Evolutionary conservation across 2,113 vertebrate species (phyloP).

Genomic region (Uropsilus gracilis): DNA sequence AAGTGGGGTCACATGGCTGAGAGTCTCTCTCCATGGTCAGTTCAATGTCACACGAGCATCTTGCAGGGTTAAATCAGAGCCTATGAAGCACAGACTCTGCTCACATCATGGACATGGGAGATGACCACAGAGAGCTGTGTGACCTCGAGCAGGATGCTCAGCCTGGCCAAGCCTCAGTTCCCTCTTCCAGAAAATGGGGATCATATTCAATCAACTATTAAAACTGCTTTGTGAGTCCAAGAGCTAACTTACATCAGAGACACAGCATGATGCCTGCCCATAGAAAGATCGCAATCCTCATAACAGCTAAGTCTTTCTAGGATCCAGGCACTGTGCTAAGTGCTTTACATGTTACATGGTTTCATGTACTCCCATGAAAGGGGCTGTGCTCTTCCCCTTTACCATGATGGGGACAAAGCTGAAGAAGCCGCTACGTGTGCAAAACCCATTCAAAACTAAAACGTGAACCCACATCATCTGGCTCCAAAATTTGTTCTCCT

Average conservation of each 20-base stretch:
- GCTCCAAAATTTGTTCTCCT: background rate
- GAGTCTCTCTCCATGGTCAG: background rate
- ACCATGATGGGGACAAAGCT: background rate
- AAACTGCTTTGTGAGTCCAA: background rate
- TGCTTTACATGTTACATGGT: fast-evolving
- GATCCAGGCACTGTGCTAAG: background rate
- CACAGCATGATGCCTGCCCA: too few relatives aligned
- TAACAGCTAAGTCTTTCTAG: background rate
- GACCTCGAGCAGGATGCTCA: background rate
- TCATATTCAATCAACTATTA: background rate
- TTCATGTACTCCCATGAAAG: background rate
- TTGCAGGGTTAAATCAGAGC: background rate
- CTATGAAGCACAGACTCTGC: background rate
- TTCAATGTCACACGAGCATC: fast-evolving
- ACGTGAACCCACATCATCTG: background rate
- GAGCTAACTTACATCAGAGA: background rate
- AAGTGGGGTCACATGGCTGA: too few relatives aligned
- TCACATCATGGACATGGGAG: fast-evolving
- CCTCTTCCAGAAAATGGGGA: background rate
- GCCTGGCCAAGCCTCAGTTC: background rate
- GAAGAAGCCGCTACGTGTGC: too few relatives aligned
- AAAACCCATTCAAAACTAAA: background rate
- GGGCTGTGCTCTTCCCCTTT: background rate
- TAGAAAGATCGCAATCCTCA: too few relatives aligned
- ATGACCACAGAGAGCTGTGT: background rate